phyloP scores from a whole-genome alignment of 2,888 invertebrate species.

The Poecilobothrus nobilitatus region DNA sequence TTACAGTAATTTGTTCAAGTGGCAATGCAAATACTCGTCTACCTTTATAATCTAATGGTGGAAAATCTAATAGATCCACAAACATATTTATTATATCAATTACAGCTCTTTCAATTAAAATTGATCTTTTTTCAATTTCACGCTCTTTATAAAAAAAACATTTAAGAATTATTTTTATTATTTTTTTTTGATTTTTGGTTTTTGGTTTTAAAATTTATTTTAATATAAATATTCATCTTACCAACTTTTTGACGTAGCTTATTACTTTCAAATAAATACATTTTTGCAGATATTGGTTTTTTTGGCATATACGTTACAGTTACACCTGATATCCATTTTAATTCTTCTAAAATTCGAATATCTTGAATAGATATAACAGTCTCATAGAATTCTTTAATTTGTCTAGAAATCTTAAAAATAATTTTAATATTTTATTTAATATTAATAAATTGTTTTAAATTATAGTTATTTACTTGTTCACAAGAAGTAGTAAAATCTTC shows the following conservation, averaged over 20 bases:
- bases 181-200: background rate
- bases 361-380: slow-evolving; percentile 64
- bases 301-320: slow-evolving; percentile 56
- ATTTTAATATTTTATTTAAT: background rate
- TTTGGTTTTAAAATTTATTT: background rate
- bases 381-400: slow-evolving; percentile 31
- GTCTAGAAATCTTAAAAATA: slow-evolving; percentile 28
- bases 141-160: slow-evolving; percentile 36
- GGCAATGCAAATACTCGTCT: slow-evolving; percentile 51
- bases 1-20: slow-evolving; percentile 48
- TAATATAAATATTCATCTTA: slow-evolving; percentile 17
- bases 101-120: slow-evolving; percentile 66
- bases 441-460: slow-evolving; percentile 5
- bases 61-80: slow-evolving; percentile 46
- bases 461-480: background rate
- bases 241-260: slow-evolving; percentile 43
- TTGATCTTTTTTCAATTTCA: slow-evolving; percentile 52
- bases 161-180: background rate
- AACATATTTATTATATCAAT: slow-evolving; percentile 71
- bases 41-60: slow-evolving; percentile 46
- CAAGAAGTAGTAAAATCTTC: slow-evolving; percentile 29
- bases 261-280: slow-evolving; percentile 57
- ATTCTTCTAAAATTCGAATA: slow-evolving; percentile 60
- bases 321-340: slow-evolving; percentile 54
- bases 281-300: slow-evolving; percentile 51